Conservation (phyloP, 2,888 invertebrate species). For the Listrodromus nycthemerus region DNA sequence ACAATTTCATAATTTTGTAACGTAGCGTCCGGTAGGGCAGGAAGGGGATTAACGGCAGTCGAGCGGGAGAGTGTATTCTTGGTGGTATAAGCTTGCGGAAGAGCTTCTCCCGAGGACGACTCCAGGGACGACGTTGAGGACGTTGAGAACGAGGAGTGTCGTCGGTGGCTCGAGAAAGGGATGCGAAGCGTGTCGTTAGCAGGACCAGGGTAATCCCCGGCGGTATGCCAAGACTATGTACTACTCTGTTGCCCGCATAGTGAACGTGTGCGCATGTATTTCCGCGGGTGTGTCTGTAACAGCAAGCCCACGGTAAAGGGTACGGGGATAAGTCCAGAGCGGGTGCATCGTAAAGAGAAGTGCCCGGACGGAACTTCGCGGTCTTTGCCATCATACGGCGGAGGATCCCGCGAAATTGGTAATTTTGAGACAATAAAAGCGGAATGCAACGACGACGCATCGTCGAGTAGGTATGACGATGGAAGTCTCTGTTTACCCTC, state of each 20-base stretch:
- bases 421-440: conserved; percentile 70
- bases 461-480: conserved; percentile 39
- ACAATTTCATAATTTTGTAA: conserved; percentile 62
- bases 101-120: conserved; percentile 40
- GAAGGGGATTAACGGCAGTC: conserved; percentile 32
- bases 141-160: conserved; percentile 47
- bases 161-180: conserved; percentile 60
- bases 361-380: conserved; percentile 50
- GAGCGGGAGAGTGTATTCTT: conserved; percentile 31
- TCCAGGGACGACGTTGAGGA: conserved; percentile 30
- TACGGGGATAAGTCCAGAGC: neutral
- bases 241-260: neutral
- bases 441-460: conserved; percentile 24
- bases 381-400: conserved; percentile 55
- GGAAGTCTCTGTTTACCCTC: conserved; percentile 46
- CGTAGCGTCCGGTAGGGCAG: conserved; percentile 30
- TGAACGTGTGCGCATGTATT: neutral
- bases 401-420: conserved; percentile 69
- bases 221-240: conserved; percentile 62
- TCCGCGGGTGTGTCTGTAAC: neutral
- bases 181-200: conserved; percentile 65
- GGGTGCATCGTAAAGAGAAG: neutral
- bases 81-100: conserved; percentile 57
- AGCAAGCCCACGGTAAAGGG: neutral
- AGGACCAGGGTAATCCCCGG: conserved; percentile 62